phyloP scores from a whole-genome alignment of 2,888 invertebrate species.

The Cabera pusaria region DNA sequence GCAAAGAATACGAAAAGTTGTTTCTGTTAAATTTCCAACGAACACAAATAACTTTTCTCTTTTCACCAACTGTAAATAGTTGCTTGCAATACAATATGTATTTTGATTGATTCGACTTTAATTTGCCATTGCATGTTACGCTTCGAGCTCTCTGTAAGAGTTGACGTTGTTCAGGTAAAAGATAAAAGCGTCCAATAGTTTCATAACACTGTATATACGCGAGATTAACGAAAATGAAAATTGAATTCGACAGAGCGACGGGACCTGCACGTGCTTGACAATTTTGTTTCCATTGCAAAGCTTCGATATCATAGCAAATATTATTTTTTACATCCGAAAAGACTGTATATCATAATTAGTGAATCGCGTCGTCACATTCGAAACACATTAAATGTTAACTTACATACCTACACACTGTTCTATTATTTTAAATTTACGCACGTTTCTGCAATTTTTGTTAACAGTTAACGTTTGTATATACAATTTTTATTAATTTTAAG shows the following conservation, averaged over 20 bases:
- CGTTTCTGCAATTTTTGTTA: slow-evolving; percentile 31
- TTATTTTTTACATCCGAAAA: slow-evolving; percentile 39
- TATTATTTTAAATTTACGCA: slow-evolving; percentile 45
- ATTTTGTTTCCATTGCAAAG: slow-evolving; percentile 49
- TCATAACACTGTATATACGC: slow-evolving; percentile 35
- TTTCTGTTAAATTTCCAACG: no score
- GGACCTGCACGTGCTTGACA: slow-evolving; percentile 58
- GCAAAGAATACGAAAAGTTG: slow-evolving; percentile 40
- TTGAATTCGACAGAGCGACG: slow-evolving; percentile 33
- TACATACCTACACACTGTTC: slow-evolving; percentile 35
- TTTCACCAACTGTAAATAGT: slow-evolving; percentile 55
- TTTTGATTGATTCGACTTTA: slow-evolving; percentile 33
- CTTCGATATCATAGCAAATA: slow-evolving; percentile 51
- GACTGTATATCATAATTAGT: slow-evolving; percentile 38
- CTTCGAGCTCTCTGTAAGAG: slow-evolving; percentile 35
- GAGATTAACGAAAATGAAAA: slow-evolving; percentile 36
- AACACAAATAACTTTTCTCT: slow-evolving; percentile 33
- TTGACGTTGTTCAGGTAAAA: slow-evolving; percentile 19
- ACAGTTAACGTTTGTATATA: slow-evolving; percentile 23
- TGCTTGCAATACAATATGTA: slow-evolving; percentile 55
- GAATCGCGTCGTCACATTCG: slow-evolving; percentile 31
- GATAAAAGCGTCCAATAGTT: slow-evolving; percentile 30
- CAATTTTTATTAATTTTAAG: slow-evolving; percentile 20
- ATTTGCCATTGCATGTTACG: slow-evolving; percentile 57
- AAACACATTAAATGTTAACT: slow-evolving; percentile 39